These are phyloP conservation scores for Helarctos malayanus DNA, from an alignment of 2,797 vertebrate genomes.

Conservation along the genomic window DNA sequence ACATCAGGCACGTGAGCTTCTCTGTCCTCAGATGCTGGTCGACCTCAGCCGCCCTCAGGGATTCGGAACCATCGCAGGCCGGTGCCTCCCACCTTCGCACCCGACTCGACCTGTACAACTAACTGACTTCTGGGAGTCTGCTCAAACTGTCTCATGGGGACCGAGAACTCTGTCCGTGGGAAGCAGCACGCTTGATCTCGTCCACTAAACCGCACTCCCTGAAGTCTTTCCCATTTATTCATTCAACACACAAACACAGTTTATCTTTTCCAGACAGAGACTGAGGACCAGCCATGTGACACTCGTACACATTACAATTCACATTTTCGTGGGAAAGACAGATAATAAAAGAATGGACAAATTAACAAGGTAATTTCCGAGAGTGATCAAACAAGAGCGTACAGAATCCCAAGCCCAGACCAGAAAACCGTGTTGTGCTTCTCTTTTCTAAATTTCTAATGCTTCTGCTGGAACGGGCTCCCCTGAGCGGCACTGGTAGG, in stretches of 20 bases:
- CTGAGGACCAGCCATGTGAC: not conserved
- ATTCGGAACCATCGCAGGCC: not conserved
- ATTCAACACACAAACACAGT: not conserved
- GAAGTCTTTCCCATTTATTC: not conserved
- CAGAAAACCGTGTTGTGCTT: too few relatives aligned
- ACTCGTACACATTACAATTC: not conserved
- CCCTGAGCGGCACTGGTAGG: rapidly evolving
- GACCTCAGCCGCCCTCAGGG: too few relatives aligned
- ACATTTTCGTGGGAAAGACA: not conserved
- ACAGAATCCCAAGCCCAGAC: not conserved
- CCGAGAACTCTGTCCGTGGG: too few relatives aligned
- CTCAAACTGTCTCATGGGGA: not conserved
- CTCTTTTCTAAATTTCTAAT: not conserved
- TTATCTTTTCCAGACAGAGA: not conserved
- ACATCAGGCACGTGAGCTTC: rapidly evolving
- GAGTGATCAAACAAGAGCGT: too few relatives aligned
- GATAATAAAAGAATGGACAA: not conserved
- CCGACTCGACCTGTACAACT: rapidly evolving
- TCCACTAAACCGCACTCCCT: not conserved
- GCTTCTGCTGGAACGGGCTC: not conserved
- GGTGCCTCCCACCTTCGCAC: rapidly evolving
- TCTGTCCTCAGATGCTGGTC: rapidly evolving
- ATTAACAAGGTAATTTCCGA: not conserved
- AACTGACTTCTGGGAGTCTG: rapidly evolving
- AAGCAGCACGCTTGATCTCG: rapidly evolving